phyloP scores from a whole-genome alignment of 2,888 invertebrate species.

The Marasmarcha lunaedactyla region DNA sequence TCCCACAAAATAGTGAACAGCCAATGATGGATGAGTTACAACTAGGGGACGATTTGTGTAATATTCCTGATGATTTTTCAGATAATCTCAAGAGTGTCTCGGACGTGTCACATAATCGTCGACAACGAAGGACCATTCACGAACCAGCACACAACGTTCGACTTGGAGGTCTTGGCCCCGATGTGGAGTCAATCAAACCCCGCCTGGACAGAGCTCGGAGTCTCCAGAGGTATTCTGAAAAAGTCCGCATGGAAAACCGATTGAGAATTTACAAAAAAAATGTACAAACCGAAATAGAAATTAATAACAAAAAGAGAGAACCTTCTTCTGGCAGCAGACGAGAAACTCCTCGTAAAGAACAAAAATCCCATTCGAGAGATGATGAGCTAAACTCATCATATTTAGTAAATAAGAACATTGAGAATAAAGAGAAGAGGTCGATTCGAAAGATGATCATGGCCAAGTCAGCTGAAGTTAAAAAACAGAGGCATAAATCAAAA shows the following conservation, averaged over 20 bases:
- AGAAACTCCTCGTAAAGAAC: not conserved
- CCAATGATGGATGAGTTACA: constrained; percentile 14
- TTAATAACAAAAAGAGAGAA: constrained; percentile 16
- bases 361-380: constrained; percentile 2
- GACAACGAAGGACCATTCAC: constrained; percentile 27
- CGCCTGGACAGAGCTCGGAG: constrained; percentile 56
- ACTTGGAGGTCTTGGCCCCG: constrained; percentile 54
- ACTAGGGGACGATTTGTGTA: constrained; percentile 17
- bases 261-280: constrained; percentile 50
- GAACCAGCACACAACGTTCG: constrained; percentile 34
- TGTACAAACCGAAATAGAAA: constrained; percentile 32
- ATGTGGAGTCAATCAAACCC: constrained; percentile 50
- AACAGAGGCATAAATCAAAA: constrained; percentile 12
- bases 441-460: constrained; percentile 25
- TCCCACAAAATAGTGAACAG: not conserved
- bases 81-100: constrained; percentile 46
- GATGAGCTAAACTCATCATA: constrained; percentile 30
- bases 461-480: constrained; percentile 30
- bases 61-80: constrained; percentile 22
- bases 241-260: constrained; percentile 56
- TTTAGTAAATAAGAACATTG: constrained; percentile 38
- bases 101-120: constrained; percentile 40
- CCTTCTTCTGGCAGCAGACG: constrained; percentile 16
- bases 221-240: constrained; percentile 59
- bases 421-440: constrained; percentile 22